Evolutionary conservation across 2,888 invertebrate genomes (phyloP).

Genomic region (Limnephilus lunatus): DNA sequence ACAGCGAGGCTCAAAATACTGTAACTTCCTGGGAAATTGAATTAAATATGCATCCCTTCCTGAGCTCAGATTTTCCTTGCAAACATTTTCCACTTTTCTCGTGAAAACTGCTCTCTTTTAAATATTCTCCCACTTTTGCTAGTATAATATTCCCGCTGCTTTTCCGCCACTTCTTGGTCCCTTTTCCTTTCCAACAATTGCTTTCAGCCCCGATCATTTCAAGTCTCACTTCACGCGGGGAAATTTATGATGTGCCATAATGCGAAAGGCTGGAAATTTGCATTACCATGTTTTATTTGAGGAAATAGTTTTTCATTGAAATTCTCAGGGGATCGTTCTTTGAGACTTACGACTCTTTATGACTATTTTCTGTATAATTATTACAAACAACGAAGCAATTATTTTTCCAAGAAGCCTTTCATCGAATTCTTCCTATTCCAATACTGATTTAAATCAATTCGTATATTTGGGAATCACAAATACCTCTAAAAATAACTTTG

Average conservation of each 20-base stretch:
- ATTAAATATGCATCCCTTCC: constrained; percentile 46
- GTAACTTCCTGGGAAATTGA: constrained; percentile 22
- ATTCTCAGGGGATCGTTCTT: neutral
- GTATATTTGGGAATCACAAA: neutral
- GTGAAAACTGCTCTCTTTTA: constrained; percentile 30
- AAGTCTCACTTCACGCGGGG: constrained; percentile 30
- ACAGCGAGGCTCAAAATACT: neutral
- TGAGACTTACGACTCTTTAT: neutral
- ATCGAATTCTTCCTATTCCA: too few relatives aligned
- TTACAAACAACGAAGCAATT: neutral
- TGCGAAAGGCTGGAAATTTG: constrained; percentile 21
- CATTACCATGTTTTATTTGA: constrained; percentile 32
- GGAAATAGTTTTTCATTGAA: neutral
- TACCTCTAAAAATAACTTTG: too few relatives aligned
- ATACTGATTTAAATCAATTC: neutral
- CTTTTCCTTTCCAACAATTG: constrained; percentile 35
- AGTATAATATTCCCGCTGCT: constrained; percentile 29
- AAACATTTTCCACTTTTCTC: neutral
- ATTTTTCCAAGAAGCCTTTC: neutral
- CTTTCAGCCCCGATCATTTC: constrained; percentile 30
- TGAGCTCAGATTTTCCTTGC: constrained; percentile 30
- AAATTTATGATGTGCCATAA: constrained; percentile 41
- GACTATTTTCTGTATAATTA: neutral
- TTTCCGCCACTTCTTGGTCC: neutral
- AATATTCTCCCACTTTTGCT: neutral